Evolutionary conservation across 1,140 invertebrate species (phyloP), one percentile per base, ranked within the genome.

Genomic region (Drosophila truncata): DNA sequence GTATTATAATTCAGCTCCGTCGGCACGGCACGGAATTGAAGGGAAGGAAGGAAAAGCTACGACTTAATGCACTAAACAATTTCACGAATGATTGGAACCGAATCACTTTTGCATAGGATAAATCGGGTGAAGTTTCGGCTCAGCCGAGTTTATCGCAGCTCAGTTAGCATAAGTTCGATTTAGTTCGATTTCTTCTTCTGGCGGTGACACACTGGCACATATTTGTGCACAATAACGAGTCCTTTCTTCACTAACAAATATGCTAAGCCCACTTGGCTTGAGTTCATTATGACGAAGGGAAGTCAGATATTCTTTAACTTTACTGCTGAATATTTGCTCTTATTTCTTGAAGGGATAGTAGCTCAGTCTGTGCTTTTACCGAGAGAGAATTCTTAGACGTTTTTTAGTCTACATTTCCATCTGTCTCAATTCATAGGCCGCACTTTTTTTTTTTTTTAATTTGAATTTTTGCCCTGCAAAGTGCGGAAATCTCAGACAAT

Each of bases 61-160:
- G 31, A 27, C 69, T 54, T 74, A 74, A 52, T 85, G 73, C 82
- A 81, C 63, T 70, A 70, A 85, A 81, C 82, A 85, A 85, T 85
- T 86, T 85, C 82, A 85, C 82, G 82, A 74, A 55, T 78, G 82
- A 70, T 66, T 85, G 69, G 47, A 81, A 61, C 60, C 78, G 72
- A 85, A 78, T 85, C 63, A 78, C 67, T 84, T 82, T 82, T 79
- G 70, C 63, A 60, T 78, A 20, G 52, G 29, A 65, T 39, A 84
- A 84, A 72, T 84, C 66, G 50, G 58, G 65, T 64, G 70, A 65
- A 80, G 16, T 47, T 27, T 13, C 33, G 50, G 33, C 42, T 58
- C 47, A 71, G 65, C 35, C 61, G 55, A 42, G 64, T 60, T 62
- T 66, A 70, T 50, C 63, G 42, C 62, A 64, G 63, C 77, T 73